Conservation (phyloP, 2,888 invertebrate species). For the Eristalinus sepulchralis region DNA sequence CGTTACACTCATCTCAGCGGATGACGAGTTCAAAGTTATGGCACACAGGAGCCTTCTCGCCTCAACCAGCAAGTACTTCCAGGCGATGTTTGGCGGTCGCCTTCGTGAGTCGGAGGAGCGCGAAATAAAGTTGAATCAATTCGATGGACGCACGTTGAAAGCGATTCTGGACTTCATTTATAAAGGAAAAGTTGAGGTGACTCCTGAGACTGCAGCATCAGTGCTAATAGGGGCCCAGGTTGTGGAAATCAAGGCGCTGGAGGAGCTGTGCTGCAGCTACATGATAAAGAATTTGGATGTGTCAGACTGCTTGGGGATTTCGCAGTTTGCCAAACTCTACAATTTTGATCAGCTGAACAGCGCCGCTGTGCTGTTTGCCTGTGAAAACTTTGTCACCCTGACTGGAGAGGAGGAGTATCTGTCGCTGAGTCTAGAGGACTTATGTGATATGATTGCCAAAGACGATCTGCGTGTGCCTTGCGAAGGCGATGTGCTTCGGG, state of each 20-base stretch:
- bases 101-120: not conserved
- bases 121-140: not conserved
- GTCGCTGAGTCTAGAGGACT: not conserved
- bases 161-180: not conserved
- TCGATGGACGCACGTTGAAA: not conserved
- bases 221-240: not conserved
- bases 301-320: constrained; percentile 24
- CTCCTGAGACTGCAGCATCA: not conserved
- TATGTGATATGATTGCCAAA: not conserved
- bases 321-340: constrained; percentile 26
- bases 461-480: not conserved
- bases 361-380: not conserved
- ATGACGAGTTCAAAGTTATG: not conserved
- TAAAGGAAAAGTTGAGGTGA: not conserved
- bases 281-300: constrained; percentile 20
- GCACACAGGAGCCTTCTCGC: not conserved
- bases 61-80: not conserved
- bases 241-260: not conserved
- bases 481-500: not conserved
- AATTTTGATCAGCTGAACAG: not conserved
- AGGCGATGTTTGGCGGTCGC: not conserved
- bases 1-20: not conserved
- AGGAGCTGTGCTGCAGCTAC: not conserved
- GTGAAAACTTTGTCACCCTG: not conserved
- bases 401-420: not conserved